Conservation (phyloP, 2,797 vertebrate species). For the Botia almorhae region DNA sequence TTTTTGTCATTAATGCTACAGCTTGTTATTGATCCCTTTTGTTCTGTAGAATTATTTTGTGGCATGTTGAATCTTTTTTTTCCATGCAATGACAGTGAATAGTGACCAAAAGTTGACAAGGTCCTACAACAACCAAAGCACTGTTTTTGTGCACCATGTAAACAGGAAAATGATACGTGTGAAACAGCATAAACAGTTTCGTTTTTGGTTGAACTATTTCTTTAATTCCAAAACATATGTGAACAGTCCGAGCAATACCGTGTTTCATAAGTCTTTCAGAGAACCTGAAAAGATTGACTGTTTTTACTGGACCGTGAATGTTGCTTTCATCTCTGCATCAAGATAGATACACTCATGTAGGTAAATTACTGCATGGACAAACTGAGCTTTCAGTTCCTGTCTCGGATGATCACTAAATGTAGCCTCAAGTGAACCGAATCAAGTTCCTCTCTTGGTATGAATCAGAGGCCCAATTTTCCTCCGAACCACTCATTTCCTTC, state of each 20-base stretch:
- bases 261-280: not conserved
- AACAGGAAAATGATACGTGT: too few relatives aligned
- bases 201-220: too few relatives aligned
- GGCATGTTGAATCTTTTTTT: too few relatives aligned
- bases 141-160: too few relatives aligned
- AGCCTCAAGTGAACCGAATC: conserved; percentile 22
- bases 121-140: too few relatives aligned
- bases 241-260: not conserved
- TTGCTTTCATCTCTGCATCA: not conserved
- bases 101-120: too few relatives aligned
- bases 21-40: too few relatives aligned
- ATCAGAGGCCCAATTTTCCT: conserved; percentile 23
- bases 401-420: conserved; percentile 15
- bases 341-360: not conserved
- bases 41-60: too few relatives aligned
- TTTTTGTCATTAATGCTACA: too few relatives aligned
- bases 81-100: too few relatives aligned
- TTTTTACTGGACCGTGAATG: not conserved
- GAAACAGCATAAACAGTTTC: too few relatives aligned
- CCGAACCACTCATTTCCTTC: conserved; percentile 35
- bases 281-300: not conserved
- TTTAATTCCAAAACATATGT: too few relatives aligned
- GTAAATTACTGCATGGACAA: conserved; percentile 21
- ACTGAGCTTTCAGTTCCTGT: conserved; percentile 1
- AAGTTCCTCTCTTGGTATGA: conserved; percentile 27